Base-by-base conservation (phyloP, 1,140 invertebrate genomes). In the Drosophila tani region DNA sequence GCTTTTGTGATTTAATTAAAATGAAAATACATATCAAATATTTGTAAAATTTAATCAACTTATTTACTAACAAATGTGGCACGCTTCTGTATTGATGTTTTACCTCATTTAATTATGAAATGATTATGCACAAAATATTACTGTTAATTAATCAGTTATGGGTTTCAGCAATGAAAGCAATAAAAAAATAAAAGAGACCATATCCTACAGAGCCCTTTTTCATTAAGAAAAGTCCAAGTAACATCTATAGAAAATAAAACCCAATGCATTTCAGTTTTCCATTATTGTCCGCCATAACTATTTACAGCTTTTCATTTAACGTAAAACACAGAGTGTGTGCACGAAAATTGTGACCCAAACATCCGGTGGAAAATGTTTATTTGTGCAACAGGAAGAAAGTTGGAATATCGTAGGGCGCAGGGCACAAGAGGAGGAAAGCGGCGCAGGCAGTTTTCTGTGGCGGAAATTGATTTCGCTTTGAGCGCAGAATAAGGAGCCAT, bases 381-480 rank as follows among this genome's bases (percentile, higher is more conserved):
- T 84, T 88, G 84, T 84, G 81, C 81, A 90, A 90, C 84, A 90
- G 84, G 85, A 88, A 81, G 84, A 90, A 87, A 88, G 53, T 87
- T 84, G 66, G 15, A 14, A 43, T 21, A 14, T 19, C 14, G 69
- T 62, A 46, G 49, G 45, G 68, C 9, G 40, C 45, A 57, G 17
- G 41, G 56, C 21, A n/a, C n/a, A n/a, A n/a, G n/a, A n/a, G n/a
- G n/a, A n/a, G n/a, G n/a, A n/a, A n/a, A n/a, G n/a, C n/a, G n/a
- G n/a, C n/a, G 19, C 38, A 60, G 63, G 75, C 85, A 78, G 84
- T 73, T 88, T 71, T 73, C 59, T 66, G 68, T 64, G 17, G 62
- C 84, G 84, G 84, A 88, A 88, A 88, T 88, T 88, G 84, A 88
- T 88, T 88, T 88, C 81, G 78, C 84, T 90, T 84, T 75, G 78